These are phyloP conservation scores for Lepus oiostolus DNA, from an alignment of 2,797 vertebrate species.

Conservation along the genomic window DNA sequence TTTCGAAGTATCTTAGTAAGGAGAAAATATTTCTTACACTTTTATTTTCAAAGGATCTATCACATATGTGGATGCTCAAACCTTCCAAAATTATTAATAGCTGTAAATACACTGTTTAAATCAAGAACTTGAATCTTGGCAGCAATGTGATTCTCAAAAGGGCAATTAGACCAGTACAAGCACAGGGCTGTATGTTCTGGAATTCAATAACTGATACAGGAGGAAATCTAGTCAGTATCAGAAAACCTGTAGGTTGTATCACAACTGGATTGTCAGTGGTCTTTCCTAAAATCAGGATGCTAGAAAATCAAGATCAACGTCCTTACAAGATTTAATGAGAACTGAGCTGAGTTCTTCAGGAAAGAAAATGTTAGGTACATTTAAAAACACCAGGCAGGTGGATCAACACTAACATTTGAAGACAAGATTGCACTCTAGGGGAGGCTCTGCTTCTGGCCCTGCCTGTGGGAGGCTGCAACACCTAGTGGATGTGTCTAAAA, in stretches of 20 bases:
- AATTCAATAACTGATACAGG: background rate
- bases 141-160: background rate
- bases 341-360: background rate
- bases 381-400: background rate
- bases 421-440: too few relatives aligned
- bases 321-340: constrained; percentile 23
- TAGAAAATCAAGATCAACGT: constrained; percentile 27
- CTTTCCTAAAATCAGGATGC: background rate
- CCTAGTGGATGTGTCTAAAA: background rate
- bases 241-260: background rate
- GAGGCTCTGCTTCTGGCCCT: background rate
- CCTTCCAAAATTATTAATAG: background rate
- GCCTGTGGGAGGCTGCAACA: background rate
- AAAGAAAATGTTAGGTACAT: background rate
- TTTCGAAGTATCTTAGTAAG: too few relatives aligned
- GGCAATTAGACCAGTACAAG: background rate
- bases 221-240: background rate
- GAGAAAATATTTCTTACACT: background rate
- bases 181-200: background rate
- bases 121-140: background rate
- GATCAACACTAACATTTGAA: background rate
- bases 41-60: constrained; percentile 8
- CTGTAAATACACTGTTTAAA: background rate
- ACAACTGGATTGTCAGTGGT: background rate
- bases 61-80: background rate